A percentile compares a stretch with the other conserved stretches of the same genome.
Evolutionary conservation across 2,797 vertebrate species (phyloP).

Genomic region (Salarias fasciatus): DNA sequence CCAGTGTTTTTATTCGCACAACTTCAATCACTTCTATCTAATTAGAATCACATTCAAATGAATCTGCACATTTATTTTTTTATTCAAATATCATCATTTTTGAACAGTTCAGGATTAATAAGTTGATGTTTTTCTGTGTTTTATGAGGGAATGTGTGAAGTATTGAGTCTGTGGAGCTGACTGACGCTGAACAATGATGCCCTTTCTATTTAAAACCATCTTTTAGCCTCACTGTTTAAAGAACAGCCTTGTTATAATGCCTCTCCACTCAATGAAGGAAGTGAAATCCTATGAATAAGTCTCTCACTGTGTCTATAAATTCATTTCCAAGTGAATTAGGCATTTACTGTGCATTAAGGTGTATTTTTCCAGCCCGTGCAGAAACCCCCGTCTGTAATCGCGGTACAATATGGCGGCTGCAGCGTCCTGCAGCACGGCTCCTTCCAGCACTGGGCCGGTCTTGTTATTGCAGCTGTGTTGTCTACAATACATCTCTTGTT

Average conservation of each 20-base stretch:
- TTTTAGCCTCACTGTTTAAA: neutral
- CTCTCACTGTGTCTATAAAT: conserved; percentile 1
- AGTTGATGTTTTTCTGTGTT: too few species aligned
- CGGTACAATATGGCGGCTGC: conserved; percentile 61
- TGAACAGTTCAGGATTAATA: too few species aligned
- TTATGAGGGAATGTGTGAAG: conserved; percentile 17
- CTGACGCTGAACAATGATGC: neutral
- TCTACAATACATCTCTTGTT: conserved; percentile 81
- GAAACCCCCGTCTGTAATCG: conserved; percentile 29
- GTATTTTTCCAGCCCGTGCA: conserved; percentile 13
- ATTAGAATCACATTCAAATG: conserved; percentile 13
- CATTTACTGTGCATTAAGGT: conserved; percentile 5
- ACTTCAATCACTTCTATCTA: conserved; percentile 1
- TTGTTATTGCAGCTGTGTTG: conserved; percentile 84
- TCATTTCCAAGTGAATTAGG: conserved; percentile 1
- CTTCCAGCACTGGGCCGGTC: conserved; percentile 68
- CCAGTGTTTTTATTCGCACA: neutral
- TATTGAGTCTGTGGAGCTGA: conserved; percentile 12
- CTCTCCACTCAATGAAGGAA: neutral
- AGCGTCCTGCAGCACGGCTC: conserved; percentile 63
- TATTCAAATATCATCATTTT: too few species aligned
- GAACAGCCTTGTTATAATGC: neutral
- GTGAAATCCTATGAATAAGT: neutral
- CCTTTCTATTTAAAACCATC: conserved; percentile 7
- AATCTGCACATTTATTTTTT: too few species aligned